phyloP scores from a whole-genome alignment of 2,888 invertebrate species.

The Pollenia labialis region DNA sequence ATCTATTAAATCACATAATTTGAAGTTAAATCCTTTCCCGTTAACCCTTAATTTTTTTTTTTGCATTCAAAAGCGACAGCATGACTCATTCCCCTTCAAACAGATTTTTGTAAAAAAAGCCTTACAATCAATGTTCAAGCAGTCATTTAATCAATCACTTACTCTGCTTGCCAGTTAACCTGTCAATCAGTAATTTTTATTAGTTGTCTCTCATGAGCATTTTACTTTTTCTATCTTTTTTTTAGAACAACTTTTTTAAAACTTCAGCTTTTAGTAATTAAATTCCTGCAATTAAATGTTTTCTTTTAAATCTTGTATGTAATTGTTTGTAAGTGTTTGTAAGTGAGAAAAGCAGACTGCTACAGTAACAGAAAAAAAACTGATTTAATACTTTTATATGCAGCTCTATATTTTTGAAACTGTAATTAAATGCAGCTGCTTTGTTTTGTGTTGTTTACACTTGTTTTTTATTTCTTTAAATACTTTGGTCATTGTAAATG shows the following conservation, averaged over 20 bases:
- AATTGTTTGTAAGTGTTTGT: conserved; percentile 12
- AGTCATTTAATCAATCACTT: conserved; percentile 28
- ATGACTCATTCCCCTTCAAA: conserved; percentile 38
- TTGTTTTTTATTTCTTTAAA: conserved; percentile 20
- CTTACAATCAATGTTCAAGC: conserved; percentile 8
- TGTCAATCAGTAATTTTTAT: conserved; percentile 28
- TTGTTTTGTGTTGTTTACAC: conserved; percentile 53
- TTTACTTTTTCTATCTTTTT: not conserved
- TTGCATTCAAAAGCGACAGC: conserved; percentile 13
- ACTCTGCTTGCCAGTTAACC: conserved; percentile 10
- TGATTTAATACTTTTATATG: not conserved
- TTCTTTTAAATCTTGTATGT: not conserved
- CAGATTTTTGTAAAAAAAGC: conserved; percentile 25
- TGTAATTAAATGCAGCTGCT: conserved; percentile 54
- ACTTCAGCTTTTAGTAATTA: conserved; percentile 8
- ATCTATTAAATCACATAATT: no score
- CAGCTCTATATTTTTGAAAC: conserved; percentile 40
- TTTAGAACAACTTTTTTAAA: conserved; percentile 2
- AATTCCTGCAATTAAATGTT: conserved; percentile 20
- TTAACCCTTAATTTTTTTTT: not conserved
- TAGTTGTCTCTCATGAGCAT: conserved; percentile 9
- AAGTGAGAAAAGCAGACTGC: conserved; percentile 23
- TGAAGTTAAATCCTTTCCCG: no score
- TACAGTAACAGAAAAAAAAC: conserved; percentile 17
- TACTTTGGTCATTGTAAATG: conserved; percentile 30